Base-by-base conservation (phyloP, 1,140 invertebrate species). In the Antheraea pernyi region DNA sequence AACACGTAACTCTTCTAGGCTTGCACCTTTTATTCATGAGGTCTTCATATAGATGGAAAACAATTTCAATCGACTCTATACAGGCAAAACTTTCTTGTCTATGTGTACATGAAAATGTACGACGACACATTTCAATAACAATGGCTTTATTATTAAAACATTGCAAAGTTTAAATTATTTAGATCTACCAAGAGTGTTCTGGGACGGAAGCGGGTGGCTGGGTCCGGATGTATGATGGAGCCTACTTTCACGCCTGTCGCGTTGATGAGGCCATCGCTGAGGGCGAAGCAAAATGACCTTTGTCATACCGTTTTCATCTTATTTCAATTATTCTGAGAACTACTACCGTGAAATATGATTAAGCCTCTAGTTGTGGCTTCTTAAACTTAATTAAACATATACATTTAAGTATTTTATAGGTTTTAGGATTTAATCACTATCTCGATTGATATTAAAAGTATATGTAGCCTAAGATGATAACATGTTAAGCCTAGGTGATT, bases 231-330 rank as follows among this genome's bases (percentile, higher is more conserved):
- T 71, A 68, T 73, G 76, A 74, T 74, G 75, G 78, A 71, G 76
- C 78, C 83, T 79, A 83, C 81, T 82, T 83, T 78, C 80, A 72
- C 71, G 79, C 75, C 69, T 72, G 69, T 71, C 69, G 66, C 73
- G 70, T 70, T 83, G 76, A 78, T 75, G 74, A 78, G 71, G 76
- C 70, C 76, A 71, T 67, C 69, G 70, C 70, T 69, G 76, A 67
- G 69, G 72, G 71, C 65, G 63, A 63, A 10, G 19, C 59, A 36
- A 60, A 67, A 68, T 69, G 68, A 37, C 61, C 71, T 71, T 69
- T 73, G 37, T 58, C 10, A 59, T 18, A 48, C 62, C 7, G n/a
- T 65, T 19, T 53, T 46, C 37, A 19, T 19, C 48, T 16, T 48
- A 65, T 18, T 67, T 67, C 11, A 59, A n/a, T 39, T 48, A 19